Percentiles rank a stretch among this genome's conserved stretches.
Evolutionary conservation across 2,888 invertebrate genomes (phyloP).

Genomic region (Agrochola macilenta): DNA sequence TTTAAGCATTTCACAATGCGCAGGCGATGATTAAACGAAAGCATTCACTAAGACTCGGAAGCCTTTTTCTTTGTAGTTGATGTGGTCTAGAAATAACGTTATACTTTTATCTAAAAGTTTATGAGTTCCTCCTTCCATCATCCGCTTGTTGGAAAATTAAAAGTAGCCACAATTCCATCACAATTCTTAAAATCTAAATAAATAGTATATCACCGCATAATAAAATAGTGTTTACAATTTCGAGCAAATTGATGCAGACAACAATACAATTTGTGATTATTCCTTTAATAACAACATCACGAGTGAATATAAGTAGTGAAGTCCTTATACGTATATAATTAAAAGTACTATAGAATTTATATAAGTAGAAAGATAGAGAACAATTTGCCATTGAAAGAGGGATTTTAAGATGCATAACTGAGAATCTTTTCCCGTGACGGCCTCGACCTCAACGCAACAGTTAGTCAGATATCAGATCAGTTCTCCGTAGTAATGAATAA

Average conservation of each 20-base stretch:
- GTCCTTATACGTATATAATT: conserved; percentile 7
- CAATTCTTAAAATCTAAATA: not conserved
- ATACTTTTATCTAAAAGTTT: not conserved
- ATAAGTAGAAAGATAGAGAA: conserved; percentile 50
- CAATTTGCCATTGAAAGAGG: conserved; percentile 74
- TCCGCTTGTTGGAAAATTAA: not conserved
- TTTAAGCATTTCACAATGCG: conserved; percentile 7
- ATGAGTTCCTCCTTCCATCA: not conserved
- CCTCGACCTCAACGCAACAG: conserved; percentile 77
- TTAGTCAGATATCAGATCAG: conserved; percentile 77
- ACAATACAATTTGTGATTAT: not conserved
- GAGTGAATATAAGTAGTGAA: not conserved
- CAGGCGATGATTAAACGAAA: not conserved
- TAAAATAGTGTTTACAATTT: not conserved
- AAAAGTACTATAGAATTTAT: conserved; percentile 37
- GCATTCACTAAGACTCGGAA: not conserved
- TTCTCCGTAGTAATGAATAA: conserved; percentile 82
- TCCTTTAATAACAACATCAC: not conserved
- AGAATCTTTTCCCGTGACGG: conserved; percentile 88
- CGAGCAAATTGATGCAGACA: not conserved
- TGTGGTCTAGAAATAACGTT: not conserved
- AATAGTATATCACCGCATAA: too few species aligned
- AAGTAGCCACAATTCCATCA: not conserved
- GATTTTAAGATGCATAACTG: conserved; percentile 79
- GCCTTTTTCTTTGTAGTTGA: not conserved